Percentiles rank a stretch among this genome's conserved stretches.
Evolutionary conservation across 92 coral and sea anemone genomes (phyloP).

Genomic region (Epizoanthus ramosus): DNA sequence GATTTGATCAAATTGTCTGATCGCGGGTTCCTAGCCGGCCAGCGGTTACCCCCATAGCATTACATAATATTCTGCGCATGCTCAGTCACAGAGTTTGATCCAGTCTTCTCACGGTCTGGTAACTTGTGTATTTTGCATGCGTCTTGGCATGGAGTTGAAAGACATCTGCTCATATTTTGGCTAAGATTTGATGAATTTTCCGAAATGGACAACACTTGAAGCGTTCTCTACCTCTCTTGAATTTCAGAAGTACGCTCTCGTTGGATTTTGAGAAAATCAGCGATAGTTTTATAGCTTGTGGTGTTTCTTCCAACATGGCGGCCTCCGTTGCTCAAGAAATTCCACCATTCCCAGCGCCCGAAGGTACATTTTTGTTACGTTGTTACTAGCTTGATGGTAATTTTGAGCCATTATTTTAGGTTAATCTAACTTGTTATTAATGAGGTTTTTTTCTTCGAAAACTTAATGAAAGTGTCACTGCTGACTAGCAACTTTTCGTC

Average conservation of each 20-base stretch:
- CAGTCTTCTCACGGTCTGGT: neutral
- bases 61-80: slow-evolving; percentile 1
- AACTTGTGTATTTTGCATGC: neutral
- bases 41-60: slow-evolving; percentile 18
- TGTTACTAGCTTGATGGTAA: neutral
- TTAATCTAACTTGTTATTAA: neutral
- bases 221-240: neutral
- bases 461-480: neutral
- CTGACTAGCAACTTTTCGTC: too few species aligned
- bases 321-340: slow-evolving; percentile 56
- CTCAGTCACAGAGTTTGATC: neutral
- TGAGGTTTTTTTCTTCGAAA: neutral
- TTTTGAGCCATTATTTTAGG: neutral
- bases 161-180: neutral
- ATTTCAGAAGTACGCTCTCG: neutral
- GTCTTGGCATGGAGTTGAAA: slow-evolving; percentile 1
- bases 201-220: slow-evolving; percentile 13
- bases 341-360: slow-evolving; percentile 72
- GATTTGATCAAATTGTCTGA: neutral
- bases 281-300: neutral
- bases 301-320: slow-evolving; percentile 10
- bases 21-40: neutral
- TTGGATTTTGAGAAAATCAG: neutral
- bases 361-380: slow-evolving; percentile 41
- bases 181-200: neutral